phyloP scores from a whole-genome alignment of 2,797 vertebrate genomes.

The Scarus forsteni region DNA sequence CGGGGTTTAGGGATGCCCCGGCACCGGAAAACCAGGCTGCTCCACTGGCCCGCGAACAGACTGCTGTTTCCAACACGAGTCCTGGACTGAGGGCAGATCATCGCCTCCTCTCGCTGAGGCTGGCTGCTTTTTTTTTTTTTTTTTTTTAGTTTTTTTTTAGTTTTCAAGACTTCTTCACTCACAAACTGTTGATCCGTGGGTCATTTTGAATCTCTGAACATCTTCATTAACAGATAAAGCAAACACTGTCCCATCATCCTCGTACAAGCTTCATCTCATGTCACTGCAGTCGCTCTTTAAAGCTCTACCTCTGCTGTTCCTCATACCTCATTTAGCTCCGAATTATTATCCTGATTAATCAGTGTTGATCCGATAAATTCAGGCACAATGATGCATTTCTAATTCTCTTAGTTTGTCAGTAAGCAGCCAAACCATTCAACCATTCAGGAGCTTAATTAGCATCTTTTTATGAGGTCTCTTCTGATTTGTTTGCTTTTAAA shows the following conservation, averaged over 20 bases:
- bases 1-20: constrained; percentile 71
- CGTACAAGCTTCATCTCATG: constrained; percentile 1
- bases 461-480: not conserved
- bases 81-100: constrained; percentile 55
- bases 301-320: constrained; percentile 48
- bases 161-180: constrained; percentile 18
- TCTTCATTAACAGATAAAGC: not conserved
- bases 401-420: too few relatives aligned
- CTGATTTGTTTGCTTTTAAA: constrained; percentile 1
- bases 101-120: not conserved
- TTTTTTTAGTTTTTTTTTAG: not conserved
- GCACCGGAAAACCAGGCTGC: constrained; percentile 71
- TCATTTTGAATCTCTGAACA: not conserved
- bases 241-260: not conserved
- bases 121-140: constrained; percentile 22
- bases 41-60: constrained; percentile 63
- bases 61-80: constrained; percentile 54
- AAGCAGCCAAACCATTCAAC: not conserved
- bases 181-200: constrained; percentile 17
- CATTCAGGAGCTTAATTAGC: not conserved
- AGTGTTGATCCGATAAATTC: constrained; percentile 1
- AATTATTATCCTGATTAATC: constrained; percentile 16
- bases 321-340: constrained; percentile 17
- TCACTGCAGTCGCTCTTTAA: constrained; percentile 10
- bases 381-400: not conserved